Evolutionary conservation across 2,797 vertebrate species (phyloP), one percentile per base, ranked within the genome.

Genomic region (Sebastes elongatus): DNA sequence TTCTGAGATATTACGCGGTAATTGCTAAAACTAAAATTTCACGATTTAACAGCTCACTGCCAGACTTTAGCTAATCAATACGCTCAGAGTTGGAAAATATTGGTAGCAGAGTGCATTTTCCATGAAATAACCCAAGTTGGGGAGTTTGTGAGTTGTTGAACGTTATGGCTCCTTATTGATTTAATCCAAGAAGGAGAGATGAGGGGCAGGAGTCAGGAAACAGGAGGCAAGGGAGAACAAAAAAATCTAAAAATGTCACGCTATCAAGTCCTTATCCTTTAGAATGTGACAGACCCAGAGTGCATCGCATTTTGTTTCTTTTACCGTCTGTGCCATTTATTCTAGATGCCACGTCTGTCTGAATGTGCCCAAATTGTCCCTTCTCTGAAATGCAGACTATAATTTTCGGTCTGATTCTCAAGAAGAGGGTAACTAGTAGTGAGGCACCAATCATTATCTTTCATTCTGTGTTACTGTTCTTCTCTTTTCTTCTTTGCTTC

Each of bases 11-110:
- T 46, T 60, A 61, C 61, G 61, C 4, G 1, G 57, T 61, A 76
- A 86, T 72, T 69, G 72, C 52, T 63, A 25, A 65, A 83, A 74
- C 20, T 25, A 61, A 69, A 81, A 80, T 27, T 62, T 74, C 64
- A 68, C 64, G 83, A 52, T 73, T 72, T 57, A 67, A 69, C 71
- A 25, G 10, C 62, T 79, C 22, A 66, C 66, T 49, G 62, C 14
- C 63, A 85, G 52, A 67, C 60, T 65, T 83, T 22, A 57, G 80
- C 28, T 59, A 81, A 91, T 91, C 87, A 76, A 89, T 90, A 86
- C 22, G 25, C 28, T 28, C 5, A 33, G 35, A 81, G 35, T 81
- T 35, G 33, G 23, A 66, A 71, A 66, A 82, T 69, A 78, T 81
- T 56, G 60, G 49, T 10, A 74, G 71, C 23, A 28, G 73, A 46